Evolutionary conservation across 2,888 invertebrate genomes (phyloP).

Genomic region (Drosophila cracens): DNA sequence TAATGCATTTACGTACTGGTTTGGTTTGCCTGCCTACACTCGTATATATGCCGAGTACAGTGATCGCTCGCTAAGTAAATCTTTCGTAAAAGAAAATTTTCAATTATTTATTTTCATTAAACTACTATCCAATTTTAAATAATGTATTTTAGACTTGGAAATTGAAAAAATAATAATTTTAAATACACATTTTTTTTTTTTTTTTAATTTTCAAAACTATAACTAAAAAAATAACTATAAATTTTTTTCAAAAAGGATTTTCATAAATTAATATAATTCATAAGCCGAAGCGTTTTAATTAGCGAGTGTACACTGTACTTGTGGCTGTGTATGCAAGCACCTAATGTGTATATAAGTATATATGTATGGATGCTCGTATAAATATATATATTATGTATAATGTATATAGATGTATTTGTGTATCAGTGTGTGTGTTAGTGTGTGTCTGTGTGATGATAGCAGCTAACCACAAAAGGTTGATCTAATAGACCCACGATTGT

Average conservation of each 20-base stretch:
- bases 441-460: conserved; percentile 31
- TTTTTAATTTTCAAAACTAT: no score
- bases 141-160: neutral
- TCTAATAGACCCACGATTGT: conserved; percentile 65
- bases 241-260: neutral
- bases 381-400: conserved; percentile 67
- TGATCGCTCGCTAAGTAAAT: neutral
- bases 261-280: neutral
- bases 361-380: conserved; percentile 56
- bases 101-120: no score
- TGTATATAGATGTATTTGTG: conserved; percentile 28
- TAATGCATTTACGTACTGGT: conserved; percentile 64
- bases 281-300: neutral
- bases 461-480: conserved; percentile 42
- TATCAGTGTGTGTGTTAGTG: conserved; percentile 24
- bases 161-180: neutral
- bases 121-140: no score
- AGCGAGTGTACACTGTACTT: conserved; percentile 10
- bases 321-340: conserved; percentile 26
- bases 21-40: conserved; percentile 11
- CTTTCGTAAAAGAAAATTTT: neutral
- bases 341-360: conserved; percentile 38
- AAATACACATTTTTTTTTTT: no score
- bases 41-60: conserved; percentile 39
- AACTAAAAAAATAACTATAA: neutral